Base-by-base conservation (phyloP, 2,888 invertebrate genomes). In the Polyommatus iphigenia region DNA sequence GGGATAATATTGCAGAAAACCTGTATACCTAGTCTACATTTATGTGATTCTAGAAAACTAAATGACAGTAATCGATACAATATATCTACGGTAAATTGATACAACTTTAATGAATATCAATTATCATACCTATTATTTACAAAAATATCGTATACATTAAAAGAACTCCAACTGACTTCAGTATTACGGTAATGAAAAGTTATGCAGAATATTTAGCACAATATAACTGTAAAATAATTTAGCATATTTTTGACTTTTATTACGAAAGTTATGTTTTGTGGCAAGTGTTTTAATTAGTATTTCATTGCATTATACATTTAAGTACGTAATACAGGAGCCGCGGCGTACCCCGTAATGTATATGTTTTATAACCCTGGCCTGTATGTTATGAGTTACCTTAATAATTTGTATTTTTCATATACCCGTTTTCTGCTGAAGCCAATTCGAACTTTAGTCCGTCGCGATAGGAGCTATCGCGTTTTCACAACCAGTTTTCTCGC, bases 341-440 rank as follows among this genome's bases (percentile, higher is more conserved):
- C 83, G 85, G 86, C 85, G 83, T 85, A 80, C 87, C 87, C 90
- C 91, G 87, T 92, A 90, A 92, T 89, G 89, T 90, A 87, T 89
- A 89, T 90, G 90, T 89, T 92, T 92, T 91, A 91, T 89, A 86
- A 85, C 86, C 87, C 85, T 87, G 90, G 90, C 90, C 89, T 87
- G 90, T 92, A 91, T 91, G 91, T 90, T 90, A 91, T 54, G 91
- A 91, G 90, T 87, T 83, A 88, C 87, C 90, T 91, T 90, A 86
- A 90, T 90, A 91, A 90, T 90, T 89, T 88, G 86, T 75, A 50
- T 24, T 75, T 75, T 75, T 75, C 75, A 50, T 75, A 24, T 73
- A 10, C 13, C 79, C 86, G 83, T 84, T 82, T 84, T 87, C 59
- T 85, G 59, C 3, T n/a, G 13, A 7, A 32, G 7, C 59, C 20